These are phyloP conservation scores for Thaumatotibia leucotreta DNA, from an alignment of 1,140 invertebrate species.

Conservation along the genomic window DNA sequence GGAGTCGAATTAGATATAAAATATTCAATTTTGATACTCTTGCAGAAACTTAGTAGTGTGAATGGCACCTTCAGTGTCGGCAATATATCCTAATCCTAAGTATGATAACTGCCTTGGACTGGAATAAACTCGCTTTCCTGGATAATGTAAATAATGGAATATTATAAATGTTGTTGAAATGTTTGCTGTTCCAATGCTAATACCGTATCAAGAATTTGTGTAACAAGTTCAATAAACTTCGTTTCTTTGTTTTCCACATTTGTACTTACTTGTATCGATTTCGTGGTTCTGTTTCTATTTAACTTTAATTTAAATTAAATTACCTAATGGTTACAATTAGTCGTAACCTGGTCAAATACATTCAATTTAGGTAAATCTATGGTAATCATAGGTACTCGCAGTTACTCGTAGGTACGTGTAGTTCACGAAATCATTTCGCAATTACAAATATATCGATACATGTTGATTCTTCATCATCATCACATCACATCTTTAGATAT, in stretches of 20 bases:
- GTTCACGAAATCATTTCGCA: no score
- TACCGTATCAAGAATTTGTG: background rate
- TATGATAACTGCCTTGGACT: background rate
- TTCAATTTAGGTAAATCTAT: no score
- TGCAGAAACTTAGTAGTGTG: background rate
- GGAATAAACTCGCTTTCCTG: background rate
- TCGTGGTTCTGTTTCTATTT: background rate
- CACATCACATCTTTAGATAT: no score
- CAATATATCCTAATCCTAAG: no score
- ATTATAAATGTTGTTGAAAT: background rate
- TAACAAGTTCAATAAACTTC: slow-evolving; percentile 4
- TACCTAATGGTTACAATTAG: background rate
- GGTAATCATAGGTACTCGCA: no score
- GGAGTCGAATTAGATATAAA: background rate
- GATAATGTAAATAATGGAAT: background rate
- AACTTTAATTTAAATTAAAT: background rate
- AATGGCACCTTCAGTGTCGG: background rate
- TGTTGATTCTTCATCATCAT: no score
- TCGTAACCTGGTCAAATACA: background rate
- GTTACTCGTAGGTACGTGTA: no score
- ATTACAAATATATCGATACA: no score
- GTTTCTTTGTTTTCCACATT: background rate
- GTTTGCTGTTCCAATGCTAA: background rate
- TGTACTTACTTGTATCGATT: slow-evolving; percentile 1
- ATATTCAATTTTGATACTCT: background rate